Evolutionary conservation across 2,797 vertebrate genomes (phyloP).

Genomic region (Molossus molossus): DNA sequence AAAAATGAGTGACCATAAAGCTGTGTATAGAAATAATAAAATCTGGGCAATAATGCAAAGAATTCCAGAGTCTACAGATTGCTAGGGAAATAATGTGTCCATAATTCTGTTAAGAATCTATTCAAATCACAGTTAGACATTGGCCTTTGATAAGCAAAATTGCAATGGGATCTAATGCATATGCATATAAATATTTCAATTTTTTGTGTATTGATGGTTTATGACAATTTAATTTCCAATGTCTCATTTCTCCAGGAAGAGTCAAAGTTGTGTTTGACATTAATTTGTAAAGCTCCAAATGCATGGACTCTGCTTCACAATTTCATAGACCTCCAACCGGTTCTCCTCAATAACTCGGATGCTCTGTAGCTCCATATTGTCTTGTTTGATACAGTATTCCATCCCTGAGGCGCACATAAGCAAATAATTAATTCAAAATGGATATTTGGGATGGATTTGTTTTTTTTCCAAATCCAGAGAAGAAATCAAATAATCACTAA

Average conservation of each 20-base stretch:
- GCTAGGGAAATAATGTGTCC: neutral
- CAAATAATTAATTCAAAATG: constrained; percentile 1
- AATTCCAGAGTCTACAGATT: neutral
- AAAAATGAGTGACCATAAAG: neutral
- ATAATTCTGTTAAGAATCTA: neutral
- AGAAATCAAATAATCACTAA: neutral
- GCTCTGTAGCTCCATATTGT: neutral
- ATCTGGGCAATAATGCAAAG: neutral
- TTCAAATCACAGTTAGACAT: neutral
- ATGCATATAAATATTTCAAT: neutral
- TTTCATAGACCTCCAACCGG: neutral
- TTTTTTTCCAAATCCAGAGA: neutral
- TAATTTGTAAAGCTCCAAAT: constrained; percentile 2
- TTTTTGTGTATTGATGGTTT: neutral
- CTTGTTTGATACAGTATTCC: neutral
- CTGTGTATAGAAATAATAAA: neutral
- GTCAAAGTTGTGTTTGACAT: neutral
- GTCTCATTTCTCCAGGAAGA: constrained; percentile 41
- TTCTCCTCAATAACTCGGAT: neutral
- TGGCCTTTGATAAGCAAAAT: neutral
- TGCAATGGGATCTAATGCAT: neutral
- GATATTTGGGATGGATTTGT: neutral
- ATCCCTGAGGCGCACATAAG: neutral
- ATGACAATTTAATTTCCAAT: constrained; percentile 36
- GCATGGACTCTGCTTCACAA: neutral